Percentiles rank a stretch among this genome's conserved stretches.
Conservation (phyloP, 2,888 invertebrate species). For the Phyllotreta striolata region DNA sequence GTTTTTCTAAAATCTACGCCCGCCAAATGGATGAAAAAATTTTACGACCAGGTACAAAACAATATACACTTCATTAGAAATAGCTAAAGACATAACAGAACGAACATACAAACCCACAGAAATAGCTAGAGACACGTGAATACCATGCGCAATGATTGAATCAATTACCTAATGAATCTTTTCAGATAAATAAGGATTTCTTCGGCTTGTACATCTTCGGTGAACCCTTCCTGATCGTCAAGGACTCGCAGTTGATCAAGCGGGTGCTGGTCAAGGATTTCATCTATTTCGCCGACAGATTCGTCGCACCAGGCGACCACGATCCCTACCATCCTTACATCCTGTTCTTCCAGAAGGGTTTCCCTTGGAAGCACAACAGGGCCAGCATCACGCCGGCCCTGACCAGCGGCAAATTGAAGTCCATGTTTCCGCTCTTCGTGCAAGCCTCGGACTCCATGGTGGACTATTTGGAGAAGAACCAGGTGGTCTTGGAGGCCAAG, state of each 20-base stretch:
- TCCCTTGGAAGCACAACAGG: slow-evolving; percentile 65
- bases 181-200: neutral
- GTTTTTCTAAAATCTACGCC: too few relatives aligned
- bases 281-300: slow-evolving; percentile 61
- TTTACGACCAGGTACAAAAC: too few relatives aligned
- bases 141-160: too few relatives aligned
- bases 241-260: slow-evolving; percentile 57
- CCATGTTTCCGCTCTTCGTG: slow-evolving; percentile 62
- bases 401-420: slow-evolving; percentile 65
- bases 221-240: too few relatives aligned
- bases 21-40: too few relatives aligned
- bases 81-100: too few relatives aligned
- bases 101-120: too few relatives aligned
- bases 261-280: slow-evolving; percentile 63
- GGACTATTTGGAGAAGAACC: slow-evolving; percentile 33
- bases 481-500: slow-evolving; percentile 49
- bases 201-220: too few relatives aligned
- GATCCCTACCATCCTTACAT: slow-evolving; percentile 59
- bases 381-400: slow-evolving; percentile 64
- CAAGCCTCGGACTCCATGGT: slow-evolving; percentile 55
- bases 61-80: too few relatives aligned
- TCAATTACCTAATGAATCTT: too few relatives aligned
- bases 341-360: slow-evolving; percentile 61
- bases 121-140: too few relatives aligned
- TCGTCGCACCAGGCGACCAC: slow-evolving; percentile 37